Evolutionary conservation across 1,140 invertebrate species (phyloP).

Genomic region (Bombus pascuorum): DNA sequence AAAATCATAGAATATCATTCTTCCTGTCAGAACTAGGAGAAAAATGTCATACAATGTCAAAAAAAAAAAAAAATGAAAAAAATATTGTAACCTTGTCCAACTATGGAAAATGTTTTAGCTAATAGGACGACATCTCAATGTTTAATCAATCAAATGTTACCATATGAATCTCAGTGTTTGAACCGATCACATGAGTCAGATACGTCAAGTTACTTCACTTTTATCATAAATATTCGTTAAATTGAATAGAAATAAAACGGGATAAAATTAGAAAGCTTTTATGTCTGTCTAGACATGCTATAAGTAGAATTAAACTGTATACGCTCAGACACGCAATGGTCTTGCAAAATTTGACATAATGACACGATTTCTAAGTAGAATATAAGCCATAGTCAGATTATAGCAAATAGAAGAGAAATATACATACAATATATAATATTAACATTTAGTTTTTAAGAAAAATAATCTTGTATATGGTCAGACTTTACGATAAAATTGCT

Average conservation of each 20-base stretch:
- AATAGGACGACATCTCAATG: too few relatives aligned
- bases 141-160: too few relatives aligned
- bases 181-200: too few relatives aligned
- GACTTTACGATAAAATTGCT: background rate
- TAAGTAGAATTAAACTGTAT: background rate
- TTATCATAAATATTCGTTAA: background rate
- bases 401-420: background rate
- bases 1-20: background rate
- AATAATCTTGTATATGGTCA: background rate
- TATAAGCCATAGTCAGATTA: background rate
- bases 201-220: background rate
- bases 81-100: too few relatives aligned
- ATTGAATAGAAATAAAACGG: background rate
- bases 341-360: background rate
- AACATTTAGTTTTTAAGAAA: background rate
- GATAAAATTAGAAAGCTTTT: background rate
- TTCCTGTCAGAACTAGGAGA: background rate
- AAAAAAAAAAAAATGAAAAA: too few relatives aligned
- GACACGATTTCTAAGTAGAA: background rate
- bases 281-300: background rate
- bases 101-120: too few relatives aligned
- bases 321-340: background rate
- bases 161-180: too few relatives aligned
- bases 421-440: too few relatives aligned
- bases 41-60: too few relatives aligned